These are phyloP conservation scores for Stomorhina lunata DNA, from an alignment of 2,888 invertebrate genomes.

Conservation along the genomic window DNA sequence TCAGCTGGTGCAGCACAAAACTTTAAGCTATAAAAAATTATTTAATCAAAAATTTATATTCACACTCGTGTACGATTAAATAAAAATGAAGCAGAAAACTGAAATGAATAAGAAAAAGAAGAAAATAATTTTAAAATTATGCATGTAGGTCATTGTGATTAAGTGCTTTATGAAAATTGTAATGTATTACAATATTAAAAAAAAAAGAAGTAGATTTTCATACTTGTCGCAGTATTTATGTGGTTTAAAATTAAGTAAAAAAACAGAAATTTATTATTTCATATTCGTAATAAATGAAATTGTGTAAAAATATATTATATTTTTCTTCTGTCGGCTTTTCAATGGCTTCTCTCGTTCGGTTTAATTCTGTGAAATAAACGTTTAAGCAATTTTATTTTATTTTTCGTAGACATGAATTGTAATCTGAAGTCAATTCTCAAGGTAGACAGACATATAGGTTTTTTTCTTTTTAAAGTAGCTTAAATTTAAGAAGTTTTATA, in stretches of 20 bases:
- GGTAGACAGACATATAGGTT: neutral
- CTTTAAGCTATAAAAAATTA: constrained; percentile 16
- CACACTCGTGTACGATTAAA: constrained; percentile 5
- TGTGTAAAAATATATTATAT: constrained; percentile 45
- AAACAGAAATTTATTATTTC: neutral
- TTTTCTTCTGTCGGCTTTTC: neutral
- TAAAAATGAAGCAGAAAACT: constrained; percentile 24
- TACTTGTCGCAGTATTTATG: constrained; percentile 24
- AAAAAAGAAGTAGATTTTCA: neutral
- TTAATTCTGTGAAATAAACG: no score
- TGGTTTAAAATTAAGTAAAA: constrained; percentile 41
- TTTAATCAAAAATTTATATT: constrained; percentile 31
- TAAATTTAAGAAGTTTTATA: neutral
- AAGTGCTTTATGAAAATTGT: constrained; percentile 46
- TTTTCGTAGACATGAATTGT: neutral
- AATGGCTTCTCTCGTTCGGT: constrained; percentile 30
- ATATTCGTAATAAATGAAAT: constrained; percentile 26
- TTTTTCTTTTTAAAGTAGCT: no score
- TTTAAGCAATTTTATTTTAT: no score
- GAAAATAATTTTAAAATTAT: constrained; percentile 34
- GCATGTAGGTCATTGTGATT: constrained; percentile 55
- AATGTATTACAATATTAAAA: constrained; percentile 15
- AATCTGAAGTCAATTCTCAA: constrained; percentile 28
- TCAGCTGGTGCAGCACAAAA: constrained; percentile 23
- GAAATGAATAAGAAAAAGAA: constrained; percentile 22